phyloP scores from a whole-genome alignment of 2,888 invertebrate species.

The Drosophila suboccidentalis region DNA sequence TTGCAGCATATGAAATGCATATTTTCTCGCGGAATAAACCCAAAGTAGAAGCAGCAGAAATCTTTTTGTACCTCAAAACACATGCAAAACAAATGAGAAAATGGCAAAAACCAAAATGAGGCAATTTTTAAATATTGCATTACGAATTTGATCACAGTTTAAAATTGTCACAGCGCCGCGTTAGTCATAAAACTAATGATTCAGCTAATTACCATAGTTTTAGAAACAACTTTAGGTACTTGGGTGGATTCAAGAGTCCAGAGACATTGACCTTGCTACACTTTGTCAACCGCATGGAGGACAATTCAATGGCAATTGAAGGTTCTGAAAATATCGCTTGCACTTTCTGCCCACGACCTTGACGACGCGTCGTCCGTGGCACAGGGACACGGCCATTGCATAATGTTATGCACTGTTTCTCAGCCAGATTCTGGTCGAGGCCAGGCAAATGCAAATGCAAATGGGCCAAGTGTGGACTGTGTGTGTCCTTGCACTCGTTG shows the following conservation, averaged over 20 bases:
- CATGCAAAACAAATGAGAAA: constrained; percentile 50
- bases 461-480: constrained; percentile 17
- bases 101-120: constrained; percentile 2
- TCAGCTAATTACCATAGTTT: constrained; percentile 48
- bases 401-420: constrained; percentile 57
- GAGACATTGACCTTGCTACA: constrained; percentile 70
- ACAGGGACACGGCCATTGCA: constrained; percentile 53
- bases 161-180: constrained; percentile 43
- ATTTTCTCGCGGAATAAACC: constrained; percentile 36
- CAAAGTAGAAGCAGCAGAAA: background rate
- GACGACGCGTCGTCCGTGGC: constrained; percentile 15
- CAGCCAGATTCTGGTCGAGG: constrained; percentile 20
- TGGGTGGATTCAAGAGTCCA: constrained; percentile 22
- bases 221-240: background rate
- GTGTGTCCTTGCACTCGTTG: constrained; percentile 50
- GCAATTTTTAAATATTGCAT: constrained; percentile 37
- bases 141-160: constrained; percentile 25
- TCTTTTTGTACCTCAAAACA: constrained; percentile 23
- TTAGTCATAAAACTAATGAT: constrained; percentile 69
- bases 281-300: constrained; percentile 58
- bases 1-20: constrained; percentile 36
- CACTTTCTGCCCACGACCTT: constrained; percentile 72
- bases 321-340: constrained; percentile 61
- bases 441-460: constrained; percentile 41
- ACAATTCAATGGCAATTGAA: constrained; percentile 7